phyloP scores from a whole-genome alignment of 2,113 vertebrate species.

The Cyanocitta stelleri region DNA sequence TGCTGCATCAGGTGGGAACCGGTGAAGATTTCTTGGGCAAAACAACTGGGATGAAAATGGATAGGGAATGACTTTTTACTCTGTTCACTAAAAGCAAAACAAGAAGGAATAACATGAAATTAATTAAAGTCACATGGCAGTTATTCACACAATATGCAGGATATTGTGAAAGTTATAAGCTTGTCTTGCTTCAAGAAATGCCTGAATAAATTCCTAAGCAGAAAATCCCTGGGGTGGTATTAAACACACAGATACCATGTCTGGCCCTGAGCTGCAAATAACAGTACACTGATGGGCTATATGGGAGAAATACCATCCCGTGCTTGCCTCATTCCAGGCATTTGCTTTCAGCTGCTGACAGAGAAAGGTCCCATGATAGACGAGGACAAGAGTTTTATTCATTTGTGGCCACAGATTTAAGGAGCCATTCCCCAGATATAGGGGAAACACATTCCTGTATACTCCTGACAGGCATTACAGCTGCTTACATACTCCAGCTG shows the following conservation, averaged over 20 bases:
- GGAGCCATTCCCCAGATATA: background rate
- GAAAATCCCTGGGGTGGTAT: background rate
- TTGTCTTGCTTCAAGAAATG: background rate
- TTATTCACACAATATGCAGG: background rate
- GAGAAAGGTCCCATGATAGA: background rate
- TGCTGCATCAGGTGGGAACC: background rate
- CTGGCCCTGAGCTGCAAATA: background rate
- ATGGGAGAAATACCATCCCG: background rate
- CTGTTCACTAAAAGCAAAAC: background rate
- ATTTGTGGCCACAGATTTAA: background rate
- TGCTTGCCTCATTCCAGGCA: background rate
- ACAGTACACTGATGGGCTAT: background rate
- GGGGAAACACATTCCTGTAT: background rate
- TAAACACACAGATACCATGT: background rate
- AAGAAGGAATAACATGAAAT: background rate
- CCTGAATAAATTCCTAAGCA: background rate
- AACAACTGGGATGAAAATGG: background rate
- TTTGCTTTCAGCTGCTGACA: background rate
- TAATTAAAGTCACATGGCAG: background rate
- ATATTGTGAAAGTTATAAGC: background rate
- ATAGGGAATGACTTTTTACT: background rate
- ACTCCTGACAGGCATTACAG: background rate
- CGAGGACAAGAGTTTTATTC: background rate
- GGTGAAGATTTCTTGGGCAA: background rate
- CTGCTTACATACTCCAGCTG: background rate